Base-by-base conservation (phyloP, 2,888 invertebrate species). In the Conchocele bisecta region DNA sequence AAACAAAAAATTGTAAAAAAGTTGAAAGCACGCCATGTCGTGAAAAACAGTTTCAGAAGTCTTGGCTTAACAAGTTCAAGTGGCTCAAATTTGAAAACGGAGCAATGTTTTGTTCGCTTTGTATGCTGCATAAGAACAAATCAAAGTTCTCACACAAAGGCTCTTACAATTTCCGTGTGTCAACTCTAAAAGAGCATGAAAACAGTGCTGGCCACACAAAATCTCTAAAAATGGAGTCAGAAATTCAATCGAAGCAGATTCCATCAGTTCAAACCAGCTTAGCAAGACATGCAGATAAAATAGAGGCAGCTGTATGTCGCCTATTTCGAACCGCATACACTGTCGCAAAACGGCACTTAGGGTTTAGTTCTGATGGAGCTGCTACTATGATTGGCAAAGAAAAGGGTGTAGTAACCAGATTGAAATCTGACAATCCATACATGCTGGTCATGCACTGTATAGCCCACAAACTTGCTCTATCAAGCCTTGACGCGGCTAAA, bases 301-400 rank as follows among this genome's bases (percentile, higher is more conserved):
- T 63, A 22, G 54, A 63, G 44, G 42, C 44, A 6, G 63, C 63
- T n/a, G 63, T 63, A n/a, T 63, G 63, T 28, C 31, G 46, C 3
- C 54, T 63, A n/a, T 54, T 63, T 20, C 17, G 64, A 48, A 64
- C 64, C 22, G 64, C 64, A 17, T 64, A 64, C 44, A 37, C 56
- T 20, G 56, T 64, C 3, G 64, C 64, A 26, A 35, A 56, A 22
- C 59, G 59, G 37, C 66, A 66, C 48, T 58, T 66, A 29, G 68
- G 61, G 9, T 69, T 69, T 42, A 50, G 58, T 44, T 70, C 69
- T 33, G 58, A 70, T 35, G 69, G 64, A 37, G 61, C 61, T 33
- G 69, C 63, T 5, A 58, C 64, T 15, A 70, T 70, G 69, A 41
- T 51, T 29, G 69, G 66, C 17, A 58, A 59, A 28, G 22, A 59